Conservation (phyloP, 2,797 vertebrate species). For the Perodicticus potto region DNA sequence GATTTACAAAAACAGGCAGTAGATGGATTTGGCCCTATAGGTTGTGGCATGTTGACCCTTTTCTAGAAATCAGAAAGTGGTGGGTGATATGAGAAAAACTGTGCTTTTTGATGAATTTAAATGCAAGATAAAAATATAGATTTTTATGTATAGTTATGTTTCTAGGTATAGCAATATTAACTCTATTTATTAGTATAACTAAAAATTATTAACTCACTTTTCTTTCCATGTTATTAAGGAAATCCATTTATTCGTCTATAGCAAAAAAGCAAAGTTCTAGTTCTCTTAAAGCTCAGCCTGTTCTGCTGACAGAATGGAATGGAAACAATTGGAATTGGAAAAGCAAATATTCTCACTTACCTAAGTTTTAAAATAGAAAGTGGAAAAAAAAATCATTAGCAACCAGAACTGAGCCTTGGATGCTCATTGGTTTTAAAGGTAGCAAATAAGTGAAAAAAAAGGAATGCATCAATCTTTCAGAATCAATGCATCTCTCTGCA, state of each 20-base stretch:
- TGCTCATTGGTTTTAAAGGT: constrained; percentile 83
- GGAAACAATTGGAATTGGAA: constrained; percentile 68
- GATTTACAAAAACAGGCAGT: not conserved
- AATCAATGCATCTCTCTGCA: constrained; percentile 72
- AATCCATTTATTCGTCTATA: constrained; percentile 52
- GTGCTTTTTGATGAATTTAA: constrained; percentile 21
- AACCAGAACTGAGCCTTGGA: constrained; percentile 62
- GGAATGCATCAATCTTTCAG: constrained; percentile 82
- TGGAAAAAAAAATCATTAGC: constrained; percentile 78
- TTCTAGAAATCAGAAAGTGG: not conserved
- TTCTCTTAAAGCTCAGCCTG: constrained; percentile 51
- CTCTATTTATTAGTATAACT: not conserved
- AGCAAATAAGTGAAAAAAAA: constrained; percentile 75
- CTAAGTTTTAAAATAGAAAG: constrained; percentile 80
- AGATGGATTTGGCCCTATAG: not conserved
- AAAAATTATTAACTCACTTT: not conserved
- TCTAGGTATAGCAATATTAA: not conserved
- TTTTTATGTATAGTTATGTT: not conserved
- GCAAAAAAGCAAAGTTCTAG: constrained; percentile 36
- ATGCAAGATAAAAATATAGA: constrained; percentile 1
- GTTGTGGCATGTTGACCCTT: not conserved
- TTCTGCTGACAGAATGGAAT: constrained; percentile 50
- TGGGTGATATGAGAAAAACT: not conserved
- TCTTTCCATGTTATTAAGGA: not conserved
- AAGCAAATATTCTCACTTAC: constrained; percentile 71